Evolutionary conservation across 2,888 invertebrate genomes (phyloP).

Genomic region (Octodonta nipae): DNA sequence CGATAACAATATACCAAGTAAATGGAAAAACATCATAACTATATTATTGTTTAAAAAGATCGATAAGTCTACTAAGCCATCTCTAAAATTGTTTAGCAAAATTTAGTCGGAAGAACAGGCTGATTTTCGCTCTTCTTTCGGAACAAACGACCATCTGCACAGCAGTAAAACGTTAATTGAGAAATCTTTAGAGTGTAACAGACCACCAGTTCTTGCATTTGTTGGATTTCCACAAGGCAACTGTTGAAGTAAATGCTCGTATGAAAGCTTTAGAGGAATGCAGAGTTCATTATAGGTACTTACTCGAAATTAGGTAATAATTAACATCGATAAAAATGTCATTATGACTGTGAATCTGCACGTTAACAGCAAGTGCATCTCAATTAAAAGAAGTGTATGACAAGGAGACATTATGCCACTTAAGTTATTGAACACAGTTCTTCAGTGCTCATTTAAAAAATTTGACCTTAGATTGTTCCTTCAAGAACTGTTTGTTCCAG

Average conservation of each 20-base stretch:
- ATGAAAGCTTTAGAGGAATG: constrained; percentile 2
- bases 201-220: constrained; percentile 1
- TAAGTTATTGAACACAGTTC: no score
- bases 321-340: no score
- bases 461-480: no score
- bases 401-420: no score
- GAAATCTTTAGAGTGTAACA: constrained; percentile 2
- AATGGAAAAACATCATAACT: constrained; percentile 1
- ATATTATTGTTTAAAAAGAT: constrained; percentile 2
- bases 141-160: constrained; percentile 1
- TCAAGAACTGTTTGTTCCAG: no score
- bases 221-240: constrained; percentile 2
- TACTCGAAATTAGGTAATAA: constrained; percentile 1
- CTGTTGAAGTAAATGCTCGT: background rate
- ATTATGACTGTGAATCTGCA: no score
- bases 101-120: constrained; percentile 1
- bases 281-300: background rate
- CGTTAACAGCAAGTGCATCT: no score
- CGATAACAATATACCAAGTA: constrained; percentile 1
- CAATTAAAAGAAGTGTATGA: no score
- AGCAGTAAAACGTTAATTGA: constrained; percentile 2
- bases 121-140: constrained; percentile 3
- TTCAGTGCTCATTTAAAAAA: no score
- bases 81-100: constrained; percentile 2
- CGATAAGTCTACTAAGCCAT: constrained; percentile 2